These are phyloP conservation scores for Neofelis nebulosa DNA, from an alignment of 2,113 vertebrate species.

Conservation along the genomic window DNA sequence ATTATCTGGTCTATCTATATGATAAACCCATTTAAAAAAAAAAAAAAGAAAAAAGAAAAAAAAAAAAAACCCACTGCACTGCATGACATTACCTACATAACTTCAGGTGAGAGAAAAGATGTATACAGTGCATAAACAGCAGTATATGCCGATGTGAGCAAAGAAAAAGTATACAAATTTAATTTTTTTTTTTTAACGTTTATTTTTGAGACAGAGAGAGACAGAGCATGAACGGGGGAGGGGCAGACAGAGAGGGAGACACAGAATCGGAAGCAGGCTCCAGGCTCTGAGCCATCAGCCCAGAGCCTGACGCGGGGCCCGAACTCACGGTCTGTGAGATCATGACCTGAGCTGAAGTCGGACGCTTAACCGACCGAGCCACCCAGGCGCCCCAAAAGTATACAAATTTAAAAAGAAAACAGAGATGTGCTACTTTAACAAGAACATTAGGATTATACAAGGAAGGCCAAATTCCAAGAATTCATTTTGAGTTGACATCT, in stretches of 20 bases:
- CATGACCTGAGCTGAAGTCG: too few species aligned
- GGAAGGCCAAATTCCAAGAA: not conserved
- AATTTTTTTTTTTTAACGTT: too few species aligned
- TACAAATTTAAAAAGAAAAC: not conserved
- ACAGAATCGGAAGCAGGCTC: too few species aligned
- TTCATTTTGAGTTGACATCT: not conserved
- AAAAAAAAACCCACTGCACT: not conserved
- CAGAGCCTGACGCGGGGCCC: too few species aligned
- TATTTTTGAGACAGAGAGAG: too few species aligned
- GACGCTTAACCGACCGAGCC: too few species aligned
- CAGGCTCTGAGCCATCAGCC: too few species aligned
- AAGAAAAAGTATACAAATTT: not conserved
- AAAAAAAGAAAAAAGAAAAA: not conserved
- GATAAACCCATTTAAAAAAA: not conserved
- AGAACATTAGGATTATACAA: not conserved
- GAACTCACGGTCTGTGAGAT: too few species aligned
- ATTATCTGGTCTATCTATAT: not conserved
- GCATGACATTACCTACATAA: not conserved
- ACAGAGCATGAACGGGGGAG: too few species aligned
- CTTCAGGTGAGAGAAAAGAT: not conserved
- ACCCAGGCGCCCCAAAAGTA: not conserved
- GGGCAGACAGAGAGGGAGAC: too few species aligned
- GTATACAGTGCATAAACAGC: rapidly evolving
- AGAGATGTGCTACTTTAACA: not conserved
- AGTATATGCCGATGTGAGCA: not conserved